Evolutionary conservation across 2,797 vertebrate species (phyloP).

Genomic region (Choloepus didactylus): DNA sequence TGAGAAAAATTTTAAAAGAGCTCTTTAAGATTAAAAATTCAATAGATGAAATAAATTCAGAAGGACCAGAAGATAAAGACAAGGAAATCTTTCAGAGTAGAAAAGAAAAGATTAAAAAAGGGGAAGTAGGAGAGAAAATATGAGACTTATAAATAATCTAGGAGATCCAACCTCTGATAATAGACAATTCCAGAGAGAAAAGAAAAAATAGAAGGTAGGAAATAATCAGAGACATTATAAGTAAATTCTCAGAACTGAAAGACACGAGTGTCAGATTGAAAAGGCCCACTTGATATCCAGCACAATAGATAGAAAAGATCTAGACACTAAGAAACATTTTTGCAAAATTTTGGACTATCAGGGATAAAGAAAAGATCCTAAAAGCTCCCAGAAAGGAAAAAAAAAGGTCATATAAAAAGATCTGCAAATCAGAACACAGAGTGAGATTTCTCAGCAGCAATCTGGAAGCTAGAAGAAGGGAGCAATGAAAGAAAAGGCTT

Average conservation of each 20-base stretch:
- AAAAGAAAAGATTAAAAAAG: conserved; percentile 3
- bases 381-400: not conserved
- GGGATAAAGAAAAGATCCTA: not conserved
- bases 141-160: not conserved
- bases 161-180: not conserved
- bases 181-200: not conserved
- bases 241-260: conserved; percentile 4
- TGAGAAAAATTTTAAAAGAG: not conserved
- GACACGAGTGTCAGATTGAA: not conserved
- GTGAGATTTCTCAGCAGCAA: not conserved
- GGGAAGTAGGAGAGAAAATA: not conserved
- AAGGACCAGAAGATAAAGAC: not conserved
- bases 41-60: conserved; percentile 36
- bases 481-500: not conserved
- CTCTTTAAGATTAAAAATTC: not conserved
- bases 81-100: not conserved
- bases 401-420: not conserved
- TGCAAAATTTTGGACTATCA: not conserved
- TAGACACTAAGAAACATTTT: not conserved
- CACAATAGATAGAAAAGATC: not conserved
- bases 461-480: not conserved
- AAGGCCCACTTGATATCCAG: not conserved
- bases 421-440: not conserved
- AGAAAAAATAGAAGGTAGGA: not conserved
- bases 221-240: not conserved